Percentiles rank a stretch among this genome's conserved stretches.
Evolutionary conservation across 1,140 invertebrate genomes (phyloP).

Genomic region (Brachionus sp.): DNA sequence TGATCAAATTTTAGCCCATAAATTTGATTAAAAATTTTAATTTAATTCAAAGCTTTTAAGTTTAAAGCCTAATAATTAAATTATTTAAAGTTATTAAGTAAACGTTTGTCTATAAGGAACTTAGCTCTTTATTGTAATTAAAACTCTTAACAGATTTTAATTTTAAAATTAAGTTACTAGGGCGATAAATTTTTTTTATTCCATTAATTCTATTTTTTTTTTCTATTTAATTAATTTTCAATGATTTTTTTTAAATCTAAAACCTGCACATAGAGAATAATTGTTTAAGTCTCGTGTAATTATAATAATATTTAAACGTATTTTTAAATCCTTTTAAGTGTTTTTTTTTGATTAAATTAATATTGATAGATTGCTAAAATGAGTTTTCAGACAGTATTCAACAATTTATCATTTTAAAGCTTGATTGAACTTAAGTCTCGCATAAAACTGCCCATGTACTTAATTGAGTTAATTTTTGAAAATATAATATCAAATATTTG

Average conservation of each 20-base stretch:
- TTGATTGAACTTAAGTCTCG: background rate
- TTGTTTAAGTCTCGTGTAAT: background rate
- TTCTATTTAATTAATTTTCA: conserved; percentile 21
- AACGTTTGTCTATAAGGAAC: background rate
- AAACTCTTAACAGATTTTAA: background rate
- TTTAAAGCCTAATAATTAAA: background rate
- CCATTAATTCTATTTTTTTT: background rate
- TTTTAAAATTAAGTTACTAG: background rate
- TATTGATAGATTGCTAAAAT: background rate
- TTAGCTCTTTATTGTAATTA: background rate
- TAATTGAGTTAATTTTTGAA: background rate
- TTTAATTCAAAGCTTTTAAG: background rate
- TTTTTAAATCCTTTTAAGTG: conserved; percentile 23
- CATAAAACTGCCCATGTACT: background rate
- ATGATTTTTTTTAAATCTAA: background rate
- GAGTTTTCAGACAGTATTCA: conserved; percentile 21
- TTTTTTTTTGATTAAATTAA: background rate
- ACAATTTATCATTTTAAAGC: conserved; percentile 14
- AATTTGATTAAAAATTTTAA: conserved; percentile 13
- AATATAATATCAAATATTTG: background rate
- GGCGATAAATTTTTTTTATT: background rate
- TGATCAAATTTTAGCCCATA: background rate
- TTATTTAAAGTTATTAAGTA: background rate
- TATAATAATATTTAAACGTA: background rate
- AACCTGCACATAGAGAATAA: background rate